Evolutionary conservation across 2,113 vertebrate species (phyloP).

Genomic region (Psephotus haematonotus): DNA sequence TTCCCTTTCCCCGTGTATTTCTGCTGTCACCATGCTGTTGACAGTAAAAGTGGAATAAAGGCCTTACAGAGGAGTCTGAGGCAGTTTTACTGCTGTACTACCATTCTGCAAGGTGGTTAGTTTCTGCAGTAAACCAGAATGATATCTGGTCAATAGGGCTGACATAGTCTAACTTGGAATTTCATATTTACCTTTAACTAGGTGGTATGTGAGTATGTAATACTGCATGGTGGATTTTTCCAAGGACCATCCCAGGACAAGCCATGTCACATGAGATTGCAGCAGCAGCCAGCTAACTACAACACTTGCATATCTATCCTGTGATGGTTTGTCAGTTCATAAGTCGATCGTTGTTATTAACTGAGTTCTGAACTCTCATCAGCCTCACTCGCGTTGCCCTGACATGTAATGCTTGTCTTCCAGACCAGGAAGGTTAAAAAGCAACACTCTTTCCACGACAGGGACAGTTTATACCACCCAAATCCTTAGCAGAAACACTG

Average conservation of each 20-base stretch:
- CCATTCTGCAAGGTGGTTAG: background rate
- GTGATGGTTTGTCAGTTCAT: background rate
- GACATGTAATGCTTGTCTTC: background rate
- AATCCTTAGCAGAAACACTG: background rate
- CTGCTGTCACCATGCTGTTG: background rate
- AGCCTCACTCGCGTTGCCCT: background rate
- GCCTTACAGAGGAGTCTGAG: background rate
- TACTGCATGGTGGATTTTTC: background rate
- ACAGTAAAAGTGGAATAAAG: background rate
- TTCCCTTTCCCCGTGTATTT: background rate
- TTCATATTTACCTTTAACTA: background rate
- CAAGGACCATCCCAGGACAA: background rate
- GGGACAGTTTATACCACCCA: background rate
- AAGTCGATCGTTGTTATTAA: background rate
- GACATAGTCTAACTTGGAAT: background rate
- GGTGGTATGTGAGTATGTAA: background rate
- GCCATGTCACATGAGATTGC: background rate
- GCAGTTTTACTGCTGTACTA: background rate
- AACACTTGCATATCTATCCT: background rate
- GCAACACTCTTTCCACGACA: background rate
- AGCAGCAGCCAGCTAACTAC: background rate
- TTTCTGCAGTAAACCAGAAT: background rate
- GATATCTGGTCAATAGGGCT: background rate
- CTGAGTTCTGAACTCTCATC: background rate
- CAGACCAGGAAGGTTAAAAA: background rate